Base-by-base conservation (phyloP, 53 echinoderm and acorn worm genomes). In the Antedon mediterranea region DNA sequence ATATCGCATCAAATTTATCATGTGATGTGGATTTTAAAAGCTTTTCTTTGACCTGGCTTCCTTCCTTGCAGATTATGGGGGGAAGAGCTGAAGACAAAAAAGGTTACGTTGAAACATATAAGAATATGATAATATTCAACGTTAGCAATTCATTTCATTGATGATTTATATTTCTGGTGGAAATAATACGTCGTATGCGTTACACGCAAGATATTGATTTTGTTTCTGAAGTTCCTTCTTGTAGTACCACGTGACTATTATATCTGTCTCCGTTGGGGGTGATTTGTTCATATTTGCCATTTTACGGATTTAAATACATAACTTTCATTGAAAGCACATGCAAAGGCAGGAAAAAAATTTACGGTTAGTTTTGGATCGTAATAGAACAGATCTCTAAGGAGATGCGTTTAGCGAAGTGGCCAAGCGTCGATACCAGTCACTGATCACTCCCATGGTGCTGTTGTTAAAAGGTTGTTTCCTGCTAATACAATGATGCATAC, bases 311-410 rank as follows among this genome's bases (percentile, higher is more conserved):
- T 57, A 57, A 18, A 57, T 57, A 57, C 57, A 57, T 57, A 57
- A 57, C 57, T 57, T 57, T 57, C 57, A 57, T 57, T 57, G 57
- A 57, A 57, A 57, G 57, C 57, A 57, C 57, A 57, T 57, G 57
- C 57, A 26, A 26, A 15, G 57, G 57, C 57, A 57, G 41, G 13
- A 15, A 57, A 37, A 11, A 57, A 57, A 57, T 57, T 57, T 57
- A 57, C 57, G 57, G 57, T 57, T 57, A 57, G 57, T 57, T 57
- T 8, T 57, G 57, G 15, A 13, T 57, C 57, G 57, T 57, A 57
- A 57, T 57, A 57, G 57, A 57, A 57, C 57, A 57, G 7, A 15
- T 57, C 57, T 57, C 57, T 23, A 57, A 57, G 57, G 57, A 57
- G 57, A 57, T 57, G 57, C 57, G 57, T 57, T 57, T 57, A 57